Evolutionary conservation across 2,888 invertebrate species (phyloP).

Genomic region (Drosophila barbarae): DNA sequence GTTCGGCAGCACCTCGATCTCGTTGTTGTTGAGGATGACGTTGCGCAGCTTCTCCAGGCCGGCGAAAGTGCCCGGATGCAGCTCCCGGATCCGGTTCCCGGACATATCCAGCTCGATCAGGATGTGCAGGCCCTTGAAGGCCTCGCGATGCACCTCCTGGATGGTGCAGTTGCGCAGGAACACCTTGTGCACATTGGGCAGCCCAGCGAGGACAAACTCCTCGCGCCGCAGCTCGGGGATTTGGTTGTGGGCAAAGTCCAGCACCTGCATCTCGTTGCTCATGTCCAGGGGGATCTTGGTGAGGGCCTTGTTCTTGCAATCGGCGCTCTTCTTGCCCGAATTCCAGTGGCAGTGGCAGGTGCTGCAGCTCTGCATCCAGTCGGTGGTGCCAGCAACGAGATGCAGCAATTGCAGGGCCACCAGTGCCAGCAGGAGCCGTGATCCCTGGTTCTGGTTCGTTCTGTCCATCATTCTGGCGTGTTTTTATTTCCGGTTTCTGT

Average conservation of each 20-base stretch:
- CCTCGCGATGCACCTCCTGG: conserved; percentile 85
- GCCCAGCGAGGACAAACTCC: conserved; percentile 85
- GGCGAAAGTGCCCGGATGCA: conserved; percentile 86
- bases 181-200: conserved; percentile 91
- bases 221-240: conserved; percentile 84
- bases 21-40: conserved; percentile 87
- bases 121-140: conserved; percentile 87
- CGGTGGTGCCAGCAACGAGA: conserved; percentile 62
- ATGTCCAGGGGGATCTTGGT: conserved; percentile 86
- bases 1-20: conserved; percentile 86
- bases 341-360: conserved; percentile 91
- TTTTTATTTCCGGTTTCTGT: conserved; percentile 2
- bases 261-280: conserved; percentile 85
- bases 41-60: conserved; percentile 86
- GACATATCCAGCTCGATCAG: conserved; percentile 92
- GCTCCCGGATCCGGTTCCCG: conserved; percentile 84
- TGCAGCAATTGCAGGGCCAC: conserved; percentile 44
- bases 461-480: background rate
- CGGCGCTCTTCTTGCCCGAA: conserved; percentile 90
- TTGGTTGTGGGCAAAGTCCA: conserved; percentile 87
- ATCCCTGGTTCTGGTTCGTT: background rate
- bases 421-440: conserved; percentile 7
- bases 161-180: conserved; percentile 87
- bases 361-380: conserved; percentile 78
- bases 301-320: conserved; percentile 86